phyloP scores from a whole-genome alignment of 2,888 invertebrate species.

The Ceramica pisi region DNA sequence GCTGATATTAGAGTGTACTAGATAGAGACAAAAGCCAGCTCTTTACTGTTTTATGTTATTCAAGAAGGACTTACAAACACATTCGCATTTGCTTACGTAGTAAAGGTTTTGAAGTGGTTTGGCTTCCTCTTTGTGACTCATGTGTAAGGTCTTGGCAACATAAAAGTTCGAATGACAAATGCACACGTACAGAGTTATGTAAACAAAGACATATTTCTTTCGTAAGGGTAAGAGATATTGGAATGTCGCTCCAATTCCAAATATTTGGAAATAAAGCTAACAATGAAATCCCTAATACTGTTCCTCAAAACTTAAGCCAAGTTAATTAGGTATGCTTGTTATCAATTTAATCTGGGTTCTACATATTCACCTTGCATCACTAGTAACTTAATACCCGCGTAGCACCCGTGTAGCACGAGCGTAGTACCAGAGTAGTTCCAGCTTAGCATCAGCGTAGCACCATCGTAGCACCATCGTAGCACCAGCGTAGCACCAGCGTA shows the following conservation, averaged over 20 bases:
- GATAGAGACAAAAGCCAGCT: too few relatives aligned
- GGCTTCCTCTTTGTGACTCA: slow-evolving; percentile 10
- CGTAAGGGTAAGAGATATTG: neutral
- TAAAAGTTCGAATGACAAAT: neutral
- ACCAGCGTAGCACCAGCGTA: neutral
- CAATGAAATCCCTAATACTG: neutral
- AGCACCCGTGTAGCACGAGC: too few relatives aligned
- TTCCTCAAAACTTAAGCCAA: neutral
- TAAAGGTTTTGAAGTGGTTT: neutral
- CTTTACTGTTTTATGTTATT: too few relatives aligned
- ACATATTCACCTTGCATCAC: neutral
- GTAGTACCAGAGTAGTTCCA: too few relatives aligned
- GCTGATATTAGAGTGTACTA: too few relatives aligned
- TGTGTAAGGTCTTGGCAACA: neutral
- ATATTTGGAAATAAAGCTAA: neutral
- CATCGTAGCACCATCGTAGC: neutral
- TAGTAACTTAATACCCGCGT: neutral
- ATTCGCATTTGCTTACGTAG: neutral
- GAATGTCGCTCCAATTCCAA: neutral
- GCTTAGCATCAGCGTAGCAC: neutral
- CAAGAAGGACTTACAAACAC: neutral
- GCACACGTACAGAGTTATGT: neutral
- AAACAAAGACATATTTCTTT: slow-evolving; percentile 1
- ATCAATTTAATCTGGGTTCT: neutral
- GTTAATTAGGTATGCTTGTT: neutral